phyloP scores from a whole-genome alignment of 1,140 invertebrate genomes.

The Neuroterus valhalla region DNA sequence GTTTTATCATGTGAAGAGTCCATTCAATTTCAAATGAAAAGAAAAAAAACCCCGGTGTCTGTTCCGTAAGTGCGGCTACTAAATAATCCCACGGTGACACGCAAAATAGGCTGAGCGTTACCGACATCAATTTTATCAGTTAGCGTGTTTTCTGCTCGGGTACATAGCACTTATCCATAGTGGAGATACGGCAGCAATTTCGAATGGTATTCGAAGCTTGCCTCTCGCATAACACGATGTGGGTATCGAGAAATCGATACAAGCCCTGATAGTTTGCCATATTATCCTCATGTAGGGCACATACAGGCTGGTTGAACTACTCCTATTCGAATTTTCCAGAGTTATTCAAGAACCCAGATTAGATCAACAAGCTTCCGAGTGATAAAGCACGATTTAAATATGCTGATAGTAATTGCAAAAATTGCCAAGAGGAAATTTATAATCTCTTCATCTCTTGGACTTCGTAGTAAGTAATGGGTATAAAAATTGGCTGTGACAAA shows the following conservation, averaged over 20 bases:
- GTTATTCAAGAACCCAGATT: conserved; percentile 54
- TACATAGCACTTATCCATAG: not conserved
- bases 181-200: not conserved
- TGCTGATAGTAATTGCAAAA: not conserved
- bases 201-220: not conserved
- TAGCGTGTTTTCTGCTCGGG: not conserved
- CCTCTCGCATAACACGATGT: not conserved
- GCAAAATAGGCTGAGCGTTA: not conserved
- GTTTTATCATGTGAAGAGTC: too few relatives aligned
- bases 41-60: not conserved
- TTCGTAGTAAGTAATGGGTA: not conserved
- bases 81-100: conserved; percentile 1
- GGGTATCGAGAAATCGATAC: conserved; percentile 45
- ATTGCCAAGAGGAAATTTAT: not conserved
- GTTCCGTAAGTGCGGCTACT: not conserved
- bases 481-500: too few relatives aligned
- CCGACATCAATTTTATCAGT: conserved; percentile 9
- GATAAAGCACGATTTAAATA: not conserved
- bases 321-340: conserved; percentile 51
- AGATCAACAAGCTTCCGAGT: conserved; percentile 34
- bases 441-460: not conserved
- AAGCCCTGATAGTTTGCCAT: conserved; percentile 35
- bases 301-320: conserved; percentile 48
- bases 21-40: too few relatives aligned
- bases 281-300: conserved; percentile 41